Evolutionary conservation across 2,113 vertebrate species (phyloP), one percentile per base, ranked within the genome.

Genomic region (Sinocyclocheilus rhinocerous): DNA sequence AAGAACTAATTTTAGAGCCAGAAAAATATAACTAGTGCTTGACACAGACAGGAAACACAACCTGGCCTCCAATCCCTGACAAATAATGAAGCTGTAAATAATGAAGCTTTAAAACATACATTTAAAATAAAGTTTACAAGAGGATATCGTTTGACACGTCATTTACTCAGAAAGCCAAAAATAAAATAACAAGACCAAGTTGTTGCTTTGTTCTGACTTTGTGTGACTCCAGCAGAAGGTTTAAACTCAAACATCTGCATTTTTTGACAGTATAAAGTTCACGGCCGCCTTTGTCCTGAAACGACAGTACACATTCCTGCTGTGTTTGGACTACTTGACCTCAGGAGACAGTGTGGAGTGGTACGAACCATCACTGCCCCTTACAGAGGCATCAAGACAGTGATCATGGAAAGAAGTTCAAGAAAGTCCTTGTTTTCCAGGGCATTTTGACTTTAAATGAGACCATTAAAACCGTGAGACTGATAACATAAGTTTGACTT

Each of bases 241-340:
- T 9, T n/a, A 20, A 24, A 20, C 67, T 5, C 4, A 57, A 82
- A 63, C 15, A 42, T 33, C 16, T 67, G 55, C 24, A 10, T 33
- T 4, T 10, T 36, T 16, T 2, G n/a, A 73, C 15, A 48, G 55
- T 10, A n/a, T 67, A 29, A 59, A 33, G 63, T 26, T 63, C 39
- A 26, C 12, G 10, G 15, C 26, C 6, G 12, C 29, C 12, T 4
- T 79, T 15, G 55, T 33, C 52, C 59, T 9, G 42, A 83, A 15
- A 70, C n/a, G 79, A 78, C 87, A 70, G 24, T 55, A 26, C 57
- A 70, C 75, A 80, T 81, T 86, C 76, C 88, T 81, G 85, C 42
- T 29, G 48, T 86, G 88, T 89, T 81, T 86, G 50, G 77, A 83
- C 48, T 81, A 2, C 15, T 15, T 59, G 81, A 88, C 87, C 55